A percentile compares a stretch with the other conserved stretches of the same genome.
Conservation (phyloP, 2,797 vertebrate species). For the Helicolenus hilgendorfi region DNA sequence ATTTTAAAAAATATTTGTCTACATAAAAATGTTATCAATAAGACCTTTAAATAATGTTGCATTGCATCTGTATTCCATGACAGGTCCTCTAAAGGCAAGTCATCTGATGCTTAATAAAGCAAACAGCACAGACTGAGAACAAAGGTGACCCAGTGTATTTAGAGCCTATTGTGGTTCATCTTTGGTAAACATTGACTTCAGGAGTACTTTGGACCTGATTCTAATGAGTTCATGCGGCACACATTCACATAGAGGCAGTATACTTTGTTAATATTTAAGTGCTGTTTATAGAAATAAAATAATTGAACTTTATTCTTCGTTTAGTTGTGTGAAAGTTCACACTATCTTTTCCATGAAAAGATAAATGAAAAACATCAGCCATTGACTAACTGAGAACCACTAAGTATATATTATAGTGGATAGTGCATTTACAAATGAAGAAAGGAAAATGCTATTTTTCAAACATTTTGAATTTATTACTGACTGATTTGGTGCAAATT, state of each 20-base stretch:
- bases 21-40: too few species aligned
- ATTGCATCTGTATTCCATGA: neutral
- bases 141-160: neutral
- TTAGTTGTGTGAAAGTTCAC: neutral
- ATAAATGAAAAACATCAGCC: neutral
- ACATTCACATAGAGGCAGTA: neutral
- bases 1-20: too few species aligned
- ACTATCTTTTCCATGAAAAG: neutral
- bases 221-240: neutral
- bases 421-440: neutral
- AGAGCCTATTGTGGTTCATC: neutral
- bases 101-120: neutral
- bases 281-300: neutral
- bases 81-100: neutral
- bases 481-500: neutral
- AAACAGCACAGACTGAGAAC: neutral
- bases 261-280: neutral
- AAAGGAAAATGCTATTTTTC: neutral
- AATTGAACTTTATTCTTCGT: neutral
- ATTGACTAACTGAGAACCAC: neutral
- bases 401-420: neutral
- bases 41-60: neutral
- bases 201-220: constrained; percentile 4
- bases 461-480: neutral
- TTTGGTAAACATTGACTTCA: neutral